Percentiles rank a stretch among this genome's conserved stretches.
phyloP scores from a whole-genome alignment of 1,140 invertebrate species.

The Drosophila navojoa region DNA sequence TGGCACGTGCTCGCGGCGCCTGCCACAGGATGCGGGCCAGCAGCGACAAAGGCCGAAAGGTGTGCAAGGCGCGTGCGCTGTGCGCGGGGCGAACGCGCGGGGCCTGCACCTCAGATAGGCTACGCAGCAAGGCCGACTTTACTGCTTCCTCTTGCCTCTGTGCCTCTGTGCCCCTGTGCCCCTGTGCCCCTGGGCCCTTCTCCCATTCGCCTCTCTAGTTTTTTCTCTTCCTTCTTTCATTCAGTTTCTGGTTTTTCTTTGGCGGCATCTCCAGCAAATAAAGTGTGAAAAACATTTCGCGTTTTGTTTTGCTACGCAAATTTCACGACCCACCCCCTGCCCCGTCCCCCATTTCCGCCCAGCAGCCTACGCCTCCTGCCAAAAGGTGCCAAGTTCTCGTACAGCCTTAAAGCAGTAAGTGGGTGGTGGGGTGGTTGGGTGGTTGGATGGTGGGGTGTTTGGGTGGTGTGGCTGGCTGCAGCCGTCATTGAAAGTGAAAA shows the following conservation, averaged over 20 bases:
- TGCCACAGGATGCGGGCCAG: neutral
- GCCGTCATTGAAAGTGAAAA: slow-evolving; percentile 79
- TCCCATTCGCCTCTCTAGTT: no score
- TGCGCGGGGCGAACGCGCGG: neutral
- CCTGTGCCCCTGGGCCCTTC: no score
- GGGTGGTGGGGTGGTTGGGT: neutral
- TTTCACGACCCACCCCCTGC: slow-evolving; percentile 18
- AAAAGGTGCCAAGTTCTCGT: slow-evolving; percentile 72
- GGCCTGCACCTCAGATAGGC: no score
- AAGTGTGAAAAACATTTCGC: slow-evolving; percentile 59
- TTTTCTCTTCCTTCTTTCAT: neutral
- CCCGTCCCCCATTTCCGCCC: no score
- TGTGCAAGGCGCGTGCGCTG: slow-evolving; percentile 50
- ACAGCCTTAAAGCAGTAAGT: slow-evolving; percentile 15
- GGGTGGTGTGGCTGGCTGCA: neutral
- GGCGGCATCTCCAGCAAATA: slow-evolving; percentile 22
- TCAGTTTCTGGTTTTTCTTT: neutral
- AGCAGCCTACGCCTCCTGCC: slow-evolving; percentile 17
- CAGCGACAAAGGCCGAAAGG: slow-evolving; percentile 13
- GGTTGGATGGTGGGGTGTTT: neutral
- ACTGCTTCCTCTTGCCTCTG: neutral
- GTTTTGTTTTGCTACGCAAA: slow-evolving; percentile 76
- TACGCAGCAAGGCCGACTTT: neutral
- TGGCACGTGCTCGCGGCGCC: slow-evolving; percentile 45
- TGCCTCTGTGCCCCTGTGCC: no score